phyloP scores from a whole-genome alignment of 2,797 vertebrate genomes.

The Hippopotamyrus pictus region DNA sequence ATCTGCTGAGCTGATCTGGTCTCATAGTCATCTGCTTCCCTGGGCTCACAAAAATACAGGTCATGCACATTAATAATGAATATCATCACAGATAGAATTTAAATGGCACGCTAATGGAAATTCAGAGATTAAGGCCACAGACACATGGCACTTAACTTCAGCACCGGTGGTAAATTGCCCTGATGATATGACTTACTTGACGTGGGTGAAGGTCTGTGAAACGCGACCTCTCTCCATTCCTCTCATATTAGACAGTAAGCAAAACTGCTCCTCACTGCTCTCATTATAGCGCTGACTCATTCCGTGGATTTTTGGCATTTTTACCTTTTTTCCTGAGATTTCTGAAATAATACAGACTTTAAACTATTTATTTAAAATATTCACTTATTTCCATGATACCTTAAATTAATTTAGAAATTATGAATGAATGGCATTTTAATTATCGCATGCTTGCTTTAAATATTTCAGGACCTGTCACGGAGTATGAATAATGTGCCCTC shows the following conservation, averaged over 20 bases:
- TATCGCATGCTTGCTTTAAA: conserved; percentile 4
- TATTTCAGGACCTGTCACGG: background rate
- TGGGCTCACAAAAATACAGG: conserved; percentile 9
- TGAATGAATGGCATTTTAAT: background rate
- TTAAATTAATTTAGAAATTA: background rate
- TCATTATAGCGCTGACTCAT: background rate
- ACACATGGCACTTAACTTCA: background rate
- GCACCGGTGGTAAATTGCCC: background rate
- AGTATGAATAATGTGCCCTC: background rate
- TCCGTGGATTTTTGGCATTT: background rate
- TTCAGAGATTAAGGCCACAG: background rate
- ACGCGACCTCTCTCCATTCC: background rate
- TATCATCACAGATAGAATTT: conserved; percentile 1
- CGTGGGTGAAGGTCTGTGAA: background rate
- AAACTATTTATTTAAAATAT: background rate
- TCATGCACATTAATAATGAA: conserved; percentile 18
- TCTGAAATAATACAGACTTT: background rate
- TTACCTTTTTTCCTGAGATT: background rate
- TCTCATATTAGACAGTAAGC: background rate
- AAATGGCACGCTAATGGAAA: background rate
- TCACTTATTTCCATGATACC: background rate
- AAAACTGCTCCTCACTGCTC: background rate
- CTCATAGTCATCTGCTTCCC: background rate
- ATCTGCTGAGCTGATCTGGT: background rate
- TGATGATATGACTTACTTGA: background rate